Conservation (phyloP, 2,797 vertebrate species). For the Poecilia gillii region DNA sequence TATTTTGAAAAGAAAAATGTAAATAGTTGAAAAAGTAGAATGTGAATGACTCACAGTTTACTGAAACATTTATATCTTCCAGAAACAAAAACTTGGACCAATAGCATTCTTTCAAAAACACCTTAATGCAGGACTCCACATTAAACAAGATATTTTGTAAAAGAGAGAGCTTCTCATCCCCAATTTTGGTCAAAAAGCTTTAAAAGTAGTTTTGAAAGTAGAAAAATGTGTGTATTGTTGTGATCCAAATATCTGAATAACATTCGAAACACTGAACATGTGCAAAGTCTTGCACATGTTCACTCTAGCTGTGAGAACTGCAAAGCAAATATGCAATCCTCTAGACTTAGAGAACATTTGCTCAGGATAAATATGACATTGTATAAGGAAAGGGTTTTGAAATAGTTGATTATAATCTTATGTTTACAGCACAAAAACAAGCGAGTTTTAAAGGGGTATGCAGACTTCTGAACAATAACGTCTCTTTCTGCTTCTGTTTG, state of each 20-base stretch:
- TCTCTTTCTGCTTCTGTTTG: background rate
- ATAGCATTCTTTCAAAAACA: background rate
- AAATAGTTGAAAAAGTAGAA: background rate
- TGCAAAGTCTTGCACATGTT: no score
- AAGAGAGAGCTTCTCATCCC: no score
- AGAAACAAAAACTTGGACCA: no score
- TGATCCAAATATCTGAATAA: no score
- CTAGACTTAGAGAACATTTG: background rate
- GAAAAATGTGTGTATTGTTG: no score
- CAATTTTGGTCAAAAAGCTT: no score
- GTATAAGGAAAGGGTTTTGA: background rate
- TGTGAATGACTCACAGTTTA: background rate
- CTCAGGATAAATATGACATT: background rate
- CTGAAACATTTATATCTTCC: background rate
- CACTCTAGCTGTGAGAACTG: no score
- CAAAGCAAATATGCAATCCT: background rate
- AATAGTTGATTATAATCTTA: background rate
- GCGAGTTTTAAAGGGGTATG: background rate
- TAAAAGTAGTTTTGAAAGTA: no score
- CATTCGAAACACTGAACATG: no score
- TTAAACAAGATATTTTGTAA: no score
- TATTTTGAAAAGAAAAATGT: background rate
- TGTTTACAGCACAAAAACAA: background rate
- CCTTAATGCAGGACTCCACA: background rate
- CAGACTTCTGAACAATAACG: background rate